Conservation (phyloP, 2,797 vertebrate genomes). For the Arctocebus calabarensis region DNA sequence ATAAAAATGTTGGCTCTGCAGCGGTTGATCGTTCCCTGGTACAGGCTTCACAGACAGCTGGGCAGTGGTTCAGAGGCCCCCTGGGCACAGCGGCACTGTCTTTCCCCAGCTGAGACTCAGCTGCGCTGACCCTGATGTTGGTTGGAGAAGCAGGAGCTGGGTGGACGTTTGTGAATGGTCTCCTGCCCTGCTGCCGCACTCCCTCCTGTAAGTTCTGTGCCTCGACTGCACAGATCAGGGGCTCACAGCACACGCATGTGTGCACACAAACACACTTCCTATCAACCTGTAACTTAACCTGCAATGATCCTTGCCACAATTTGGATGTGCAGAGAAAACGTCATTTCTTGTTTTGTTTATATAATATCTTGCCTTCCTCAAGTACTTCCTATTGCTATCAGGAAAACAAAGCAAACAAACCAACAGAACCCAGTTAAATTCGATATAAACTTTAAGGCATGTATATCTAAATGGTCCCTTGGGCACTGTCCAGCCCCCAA, state of each 20-base stretch:
- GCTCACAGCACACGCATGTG: background rate
- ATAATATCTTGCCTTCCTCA: background rate
- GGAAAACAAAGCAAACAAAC: slow-evolving; percentile 7
- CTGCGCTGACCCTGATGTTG: fast-evolving
- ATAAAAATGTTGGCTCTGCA: background rate
- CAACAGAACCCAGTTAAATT: background rate
- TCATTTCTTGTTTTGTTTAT: background rate
- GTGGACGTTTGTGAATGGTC: background rate
- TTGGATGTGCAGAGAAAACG: background rate
- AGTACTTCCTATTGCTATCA: background rate
- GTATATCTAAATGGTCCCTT: background rate
- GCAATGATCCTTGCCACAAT: background rate
- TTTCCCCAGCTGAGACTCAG: background rate
- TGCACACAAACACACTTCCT: background rate
- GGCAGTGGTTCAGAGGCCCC: background rate
- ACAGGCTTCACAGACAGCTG: background rate
- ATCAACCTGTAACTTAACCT: background rate
- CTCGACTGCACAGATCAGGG: background rate
- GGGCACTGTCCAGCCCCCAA: background rate
- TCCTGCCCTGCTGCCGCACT: background rate
- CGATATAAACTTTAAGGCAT: background rate
- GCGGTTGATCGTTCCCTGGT: background rate
- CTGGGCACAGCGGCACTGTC: background rate
- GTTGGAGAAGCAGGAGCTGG: background rate
- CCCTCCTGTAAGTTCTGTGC: background rate